phyloP scores from a whole-genome alignment of 1,140 invertebrate species.

The Drosophila athabasca region DNA sequence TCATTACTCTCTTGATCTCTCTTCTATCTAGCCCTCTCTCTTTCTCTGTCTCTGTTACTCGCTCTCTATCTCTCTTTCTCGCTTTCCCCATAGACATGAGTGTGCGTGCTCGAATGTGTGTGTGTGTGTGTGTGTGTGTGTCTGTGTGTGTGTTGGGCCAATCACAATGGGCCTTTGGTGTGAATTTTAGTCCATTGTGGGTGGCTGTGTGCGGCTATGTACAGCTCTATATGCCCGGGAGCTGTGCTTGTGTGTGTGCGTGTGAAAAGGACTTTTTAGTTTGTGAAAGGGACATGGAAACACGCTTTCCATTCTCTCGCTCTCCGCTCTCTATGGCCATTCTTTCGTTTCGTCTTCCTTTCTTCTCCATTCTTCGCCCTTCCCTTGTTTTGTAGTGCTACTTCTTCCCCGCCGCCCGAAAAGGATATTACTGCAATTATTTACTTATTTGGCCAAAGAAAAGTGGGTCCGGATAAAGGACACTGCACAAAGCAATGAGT shows the following conservation, averaged over 20 bases:
- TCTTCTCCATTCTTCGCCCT: slow-evolving; percentile 49
- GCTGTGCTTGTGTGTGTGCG: slow-evolving; percentile 39
- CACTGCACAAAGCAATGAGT: slow-evolving; percentile 33
- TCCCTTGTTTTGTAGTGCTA: slow-evolving; percentile 29
- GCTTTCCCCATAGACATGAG: neutral
- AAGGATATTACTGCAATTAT: slow-evolving; percentile 82
- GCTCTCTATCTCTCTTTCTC: slow-evolving; percentile 9
- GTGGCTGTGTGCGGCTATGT: slow-evolving; percentile 74
- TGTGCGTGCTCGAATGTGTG: too few species aligned
- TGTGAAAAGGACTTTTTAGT: slow-evolving; percentile 77
- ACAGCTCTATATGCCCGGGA: slow-evolving; percentile 56
- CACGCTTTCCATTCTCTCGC: slow-evolving; percentile 73
- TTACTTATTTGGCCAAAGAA: slow-evolving; percentile 80
- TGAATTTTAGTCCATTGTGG: slow-evolving; percentile 82
- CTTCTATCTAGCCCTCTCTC: too few species aligned
- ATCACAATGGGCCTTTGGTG: slow-evolving; percentile 79
- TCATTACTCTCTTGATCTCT: too few species aligned
- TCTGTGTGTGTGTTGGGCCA: slow-evolving; percentile 55
- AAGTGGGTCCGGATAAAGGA: slow-evolving; percentile 59
- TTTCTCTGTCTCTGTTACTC: neutral
- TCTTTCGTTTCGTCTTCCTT: slow-evolving; percentile 67
- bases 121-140: slow-evolving; percentile 5
- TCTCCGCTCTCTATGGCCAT: slow-evolving; percentile 43
- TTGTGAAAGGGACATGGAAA: slow-evolving; percentile 81
- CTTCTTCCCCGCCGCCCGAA: slow-evolving; percentile 64